Evolutionary conservation across 92 coral and sea anemone genomes (phyloP), one percentile per base, ranked within the genome.

Genomic region (Muricea muricata): DNA sequence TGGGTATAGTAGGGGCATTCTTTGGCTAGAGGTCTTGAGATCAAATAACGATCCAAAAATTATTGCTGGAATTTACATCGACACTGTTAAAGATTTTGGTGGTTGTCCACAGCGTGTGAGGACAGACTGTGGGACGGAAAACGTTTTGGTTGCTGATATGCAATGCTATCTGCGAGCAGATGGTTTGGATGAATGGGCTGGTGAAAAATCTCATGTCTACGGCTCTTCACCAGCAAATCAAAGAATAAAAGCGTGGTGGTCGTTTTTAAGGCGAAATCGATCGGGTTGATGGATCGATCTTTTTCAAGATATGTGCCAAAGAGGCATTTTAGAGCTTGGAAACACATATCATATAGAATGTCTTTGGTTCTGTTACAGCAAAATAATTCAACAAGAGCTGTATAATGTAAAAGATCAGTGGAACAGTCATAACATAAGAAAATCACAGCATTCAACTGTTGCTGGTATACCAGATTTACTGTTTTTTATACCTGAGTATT

Each of bases 151-250:
- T 8, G 15, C 65, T 57, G 65, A 20, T 14, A 57, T 57, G 65
- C 65, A 57, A 57, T 57, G 65, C 65, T 57, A 23, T 57, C 21
- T 57, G 26, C 15, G 65, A 57, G 20, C 65, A n/a, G n/a, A n/a
- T n/a, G n/a, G n/a, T n/a, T n/a, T n/a, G n/a, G n/a, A n/a, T n/a
- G n/a, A n/a, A n/a, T 57, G 31, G 20, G 65, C 65, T 15, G 65
- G 65, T 10, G 65, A 57, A 26, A 57, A 57, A 57, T 20, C 65
- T 24, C 65, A 57, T 57, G 26, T 57, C 21, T 57, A 57, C 26
- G n/a, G n/a, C n/a, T n/a, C n/a, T n/a, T n/a, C n/a, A n/a, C n/a
- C n/a, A n/a, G n/a, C n/a, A n/a, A n/a, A 26, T n/a, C n/a, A n/a
- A n/a, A n/a, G n/a, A n/a, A n/a, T n/a, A n/a, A n/a, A n/a, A n/a